Percentiles rank a stretch among this genome's conserved stretches.
Conservation (phyloP, 2,113 vertebrate species). For the Poecilia latipinna region DNA sequence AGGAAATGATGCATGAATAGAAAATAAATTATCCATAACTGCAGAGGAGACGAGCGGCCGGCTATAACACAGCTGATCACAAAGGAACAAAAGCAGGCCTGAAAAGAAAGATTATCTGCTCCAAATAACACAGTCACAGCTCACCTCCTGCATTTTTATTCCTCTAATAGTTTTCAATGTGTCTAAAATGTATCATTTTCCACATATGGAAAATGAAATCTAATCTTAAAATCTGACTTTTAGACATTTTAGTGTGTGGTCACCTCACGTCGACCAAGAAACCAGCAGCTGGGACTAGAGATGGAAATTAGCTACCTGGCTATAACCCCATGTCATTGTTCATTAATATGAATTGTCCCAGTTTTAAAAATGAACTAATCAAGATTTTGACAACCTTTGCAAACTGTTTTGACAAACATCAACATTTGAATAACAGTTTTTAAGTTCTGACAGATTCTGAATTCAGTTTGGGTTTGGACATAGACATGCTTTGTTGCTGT, state of each 20-base stretch:
- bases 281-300: not conserved
- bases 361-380: too few relatives aligned
- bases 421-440: too few relatives aligned
- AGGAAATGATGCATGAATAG: slow-evolving; percentile 35
- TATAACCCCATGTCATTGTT: too few relatives aligned
- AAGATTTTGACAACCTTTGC: too few relatives aligned
- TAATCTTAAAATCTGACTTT: not conserved
- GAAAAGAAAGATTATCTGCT: slow-evolving; percentile 14
- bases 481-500: too few relatives aligned
- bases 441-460: too few relatives aligned
- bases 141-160: not conserved
- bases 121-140: slow-evolving; percentile 14
- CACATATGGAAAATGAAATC: not conserved
- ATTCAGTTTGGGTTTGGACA: too few relatives aligned
- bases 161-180: not conserved
- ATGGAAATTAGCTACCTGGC: too few relatives aligned
- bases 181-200: not conserved
- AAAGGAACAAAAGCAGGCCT: slow-evolving; percentile 6
- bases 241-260: not conserved
- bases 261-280: not conserved
- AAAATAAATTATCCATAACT: slow-evolving; percentile 38
- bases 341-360: too few relatives aligned
- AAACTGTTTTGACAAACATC: too few relatives aligned
- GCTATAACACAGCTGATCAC: slow-evolving; percentile 18
- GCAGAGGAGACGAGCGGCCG: slow-evolving; percentile 10